Evolutionary conservation across 2,797 vertebrate genomes (phyloP), one percentile per base, ranked within the genome.

Genomic region (Schizopygopsis malacanthus): DNA sequence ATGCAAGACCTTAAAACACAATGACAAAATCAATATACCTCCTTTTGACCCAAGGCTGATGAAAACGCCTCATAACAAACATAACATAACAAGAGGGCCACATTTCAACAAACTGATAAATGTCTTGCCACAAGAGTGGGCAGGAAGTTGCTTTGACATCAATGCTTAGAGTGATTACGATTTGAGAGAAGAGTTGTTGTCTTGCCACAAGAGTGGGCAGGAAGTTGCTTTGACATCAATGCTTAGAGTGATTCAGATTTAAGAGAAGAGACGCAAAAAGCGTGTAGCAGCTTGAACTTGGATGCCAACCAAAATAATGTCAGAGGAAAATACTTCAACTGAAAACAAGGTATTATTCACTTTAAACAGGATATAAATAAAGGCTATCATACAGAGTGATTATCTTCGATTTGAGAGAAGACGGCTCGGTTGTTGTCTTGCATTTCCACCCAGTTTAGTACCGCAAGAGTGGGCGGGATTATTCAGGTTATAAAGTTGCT

Each of bases 81-180:
- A 61, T 39, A 16, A 85, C 75, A 69, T 7, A 59, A 41, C 77
- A 84, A 85, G 28, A n/a, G 39, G 45, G 71, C 12, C n/a, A 33
- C 45, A 78, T 18, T 45, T 33, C 15, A 2, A 10, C 22, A 84
- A 13, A 83, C 54, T 41, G 52, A 82, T 37, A 70, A 0, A 41
- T 3, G 28, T 81, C 8, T 81, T 84, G 18, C 86, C 77, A 80
- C 78, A 87, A 77, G 41, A 76, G 50, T 7, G 41, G 78, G 52
- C 86, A 90, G 89, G 89, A 90, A 87, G 84, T 82, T 76, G 69
- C 52, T 15, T 79, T 88, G 87, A 90, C 89, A 84, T 88, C 89
- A 90, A 87, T 83, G 50, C 41, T 1, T n/a, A 28, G 63, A 18
- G 72, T 84, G 87, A 87, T 63, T 83, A 87, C 84, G 81, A 87